Evolutionary conservation across 2,888 invertebrate species (phyloP), one percentile per base, ranked within the genome.

Genomic region (Teleogryllus oceanicus): DNA sequence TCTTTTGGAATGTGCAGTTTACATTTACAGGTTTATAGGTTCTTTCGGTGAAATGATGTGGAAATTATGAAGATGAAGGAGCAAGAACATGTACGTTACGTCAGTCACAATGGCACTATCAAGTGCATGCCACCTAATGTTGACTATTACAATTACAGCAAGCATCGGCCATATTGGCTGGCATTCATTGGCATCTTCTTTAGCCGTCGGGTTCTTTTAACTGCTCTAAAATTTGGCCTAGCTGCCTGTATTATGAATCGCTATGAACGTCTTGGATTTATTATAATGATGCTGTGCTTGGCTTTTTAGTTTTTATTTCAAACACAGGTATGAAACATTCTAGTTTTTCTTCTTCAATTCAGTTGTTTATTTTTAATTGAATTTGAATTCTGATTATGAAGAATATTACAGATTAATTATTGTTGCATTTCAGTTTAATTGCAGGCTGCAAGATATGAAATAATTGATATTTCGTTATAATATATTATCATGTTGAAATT

Each of bases 101-200:
- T 16, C 13, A 18, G 13, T 18, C 16, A 62, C 18, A 8, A 62
- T 62, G 62, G 62, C 62, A 62, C 62, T 16, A 2, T 62, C 62
- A 62, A 18, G 16, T 62, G 18, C 62, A 18, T 62, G 62, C 62
- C 62, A 62, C 16, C 62, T 62, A 62, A 62, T 62, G 18, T 16
- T 62, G 62, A 62, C 62, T 62, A 18, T 62, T 62, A 62, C 62
- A 62, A 62, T 62, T 62, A 13, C 62, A 62, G 62, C 62, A 62
- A 62, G 62, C 62, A 62, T 13, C 62, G 62, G 62, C 62, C 62
- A 16, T 62, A 16, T 62, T 62, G 62, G 62, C 62, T 62, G 62
- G 62, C 62, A 5, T 62, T 62, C 18, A 62, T 62, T 18, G 62
- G 62, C 18, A 62, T 62, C 62, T 62, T 62, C 62, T 62, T 62